A percentile compares a stretch with the other conserved stretches of the same genome.
Conservation (phyloP, 1,140 invertebrate genomes). For the Drosophila takahashii region DNA sequence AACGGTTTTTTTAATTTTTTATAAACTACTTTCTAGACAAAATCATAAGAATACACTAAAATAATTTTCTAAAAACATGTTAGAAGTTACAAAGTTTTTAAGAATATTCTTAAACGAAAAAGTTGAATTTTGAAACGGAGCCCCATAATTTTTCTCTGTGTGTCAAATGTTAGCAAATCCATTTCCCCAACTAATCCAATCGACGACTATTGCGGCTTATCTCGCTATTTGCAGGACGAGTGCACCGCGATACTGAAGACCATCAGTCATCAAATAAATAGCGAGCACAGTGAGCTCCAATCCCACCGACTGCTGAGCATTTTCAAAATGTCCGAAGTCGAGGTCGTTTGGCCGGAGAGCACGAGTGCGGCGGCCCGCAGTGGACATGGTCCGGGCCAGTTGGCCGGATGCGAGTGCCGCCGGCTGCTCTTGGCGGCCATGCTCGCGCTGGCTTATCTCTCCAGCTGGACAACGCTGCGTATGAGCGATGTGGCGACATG, state of each 20-base stretch:
- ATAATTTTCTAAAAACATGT: no score
- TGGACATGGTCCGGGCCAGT: constrained; percentile 51
- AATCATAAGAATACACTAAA: no score
- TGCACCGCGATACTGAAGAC: constrained; percentile 92
- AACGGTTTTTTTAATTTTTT: no score
- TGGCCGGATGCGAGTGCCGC: constrained; percentile 45
- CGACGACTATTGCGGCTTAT: constrained; percentile 44
- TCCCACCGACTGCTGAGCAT: constrained; percentile 94
- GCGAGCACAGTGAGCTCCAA: constrained; percentile 92
- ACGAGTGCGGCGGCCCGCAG: constrained; percentile 70
- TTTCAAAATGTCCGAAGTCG: constrained; percentile 96
- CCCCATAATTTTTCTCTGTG: constrained; percentile 2
- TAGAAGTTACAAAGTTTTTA: no score
- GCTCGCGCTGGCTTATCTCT: constrained; percentile 45
- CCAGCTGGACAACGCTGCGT: constrained; percentile 59
- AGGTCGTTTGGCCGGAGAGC: constrained; percentile 87
- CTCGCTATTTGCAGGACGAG: constrained; percentile 89
- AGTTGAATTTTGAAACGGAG: no score
- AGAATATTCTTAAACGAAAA: no score
- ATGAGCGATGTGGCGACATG: constrained; percentile 64
- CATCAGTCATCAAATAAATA: constrained; percentile 93
- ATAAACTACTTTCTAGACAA: no score
- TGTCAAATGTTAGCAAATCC: constrained; percentile 4
- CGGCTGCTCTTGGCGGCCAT: constrained; percentile 47
- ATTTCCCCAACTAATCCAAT: constrained; percentile 40